A percentile compares a stretch with the other conserved stretches of the same genome.
These are phyloP conservation scores for Colletes gigas DNA, from an alignment of 1,140 invertebrate species.

Conservation along the genomic window DNA sequence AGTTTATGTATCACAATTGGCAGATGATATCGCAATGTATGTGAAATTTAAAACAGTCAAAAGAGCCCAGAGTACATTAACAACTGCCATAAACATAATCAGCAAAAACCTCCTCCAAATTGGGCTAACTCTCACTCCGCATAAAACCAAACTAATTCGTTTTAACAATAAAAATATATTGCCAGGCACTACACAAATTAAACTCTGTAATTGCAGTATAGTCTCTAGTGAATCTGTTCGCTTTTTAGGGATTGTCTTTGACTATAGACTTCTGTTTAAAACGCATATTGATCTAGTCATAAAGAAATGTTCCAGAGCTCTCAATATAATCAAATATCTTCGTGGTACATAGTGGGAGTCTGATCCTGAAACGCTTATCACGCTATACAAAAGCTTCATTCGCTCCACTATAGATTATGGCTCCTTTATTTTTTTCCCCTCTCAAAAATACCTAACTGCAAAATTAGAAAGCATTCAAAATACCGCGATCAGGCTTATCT, in stretches of 20 bases:
- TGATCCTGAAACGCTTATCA: background rate
- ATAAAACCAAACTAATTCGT: background rate
- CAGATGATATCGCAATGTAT: slow-evolving; percentile 48
- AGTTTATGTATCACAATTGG: slow-evolving; percentile 34
- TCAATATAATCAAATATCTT: background rate
- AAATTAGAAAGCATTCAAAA: background rate
- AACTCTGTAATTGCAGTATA: background rate
- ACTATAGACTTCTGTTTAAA: background rate
- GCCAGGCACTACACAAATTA: background rate
- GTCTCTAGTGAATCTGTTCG: background rate
- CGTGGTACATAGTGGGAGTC: background rate
- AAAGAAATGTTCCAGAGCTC: background rate
- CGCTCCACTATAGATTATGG: background rate
- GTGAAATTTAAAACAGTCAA: background rate
- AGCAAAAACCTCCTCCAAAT: background rate
- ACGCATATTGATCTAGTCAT: background rate
- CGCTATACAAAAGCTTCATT: background rate
- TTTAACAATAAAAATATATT: background rate
- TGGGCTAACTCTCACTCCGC: background rate
- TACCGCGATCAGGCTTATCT: background rate
- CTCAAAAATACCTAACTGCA: too few relatives aligned
- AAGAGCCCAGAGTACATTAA: background rate
- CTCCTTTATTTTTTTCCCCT: background rate
- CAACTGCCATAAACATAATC: background rate
- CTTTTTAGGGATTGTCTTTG: background rate